Conservation (phyloP, 2,888 invertebrate species). For the Scelioninae gen. 1 region DNA sequence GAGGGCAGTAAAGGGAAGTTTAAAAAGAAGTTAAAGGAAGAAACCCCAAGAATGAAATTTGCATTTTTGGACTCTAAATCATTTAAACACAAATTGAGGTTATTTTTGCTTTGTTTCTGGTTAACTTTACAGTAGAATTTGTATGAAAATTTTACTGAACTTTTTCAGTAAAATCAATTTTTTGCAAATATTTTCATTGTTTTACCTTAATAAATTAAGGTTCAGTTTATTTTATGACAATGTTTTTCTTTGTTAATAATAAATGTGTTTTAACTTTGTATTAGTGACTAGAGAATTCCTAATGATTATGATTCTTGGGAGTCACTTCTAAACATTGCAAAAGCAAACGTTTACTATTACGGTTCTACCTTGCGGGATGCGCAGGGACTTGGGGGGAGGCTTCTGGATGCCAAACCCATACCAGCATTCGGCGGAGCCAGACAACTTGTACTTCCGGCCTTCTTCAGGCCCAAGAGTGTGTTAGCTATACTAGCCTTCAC, state of each 20-base stretch:
- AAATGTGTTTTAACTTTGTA: no score
- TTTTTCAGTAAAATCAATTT: no score
- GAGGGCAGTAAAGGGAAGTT: constrained; percentile 25
- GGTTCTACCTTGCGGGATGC: constrained; percentile 85
- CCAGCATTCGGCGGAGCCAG: constrained; percentile 87
- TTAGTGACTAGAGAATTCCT: no score
- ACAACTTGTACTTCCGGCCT: constrained; percentile 90
- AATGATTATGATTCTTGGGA: constrained; percentile 66
- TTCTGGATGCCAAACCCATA: constrained; percentile 82
- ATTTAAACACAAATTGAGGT: no score
- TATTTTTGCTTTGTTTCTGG: no score
- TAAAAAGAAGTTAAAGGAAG: constrained; percentile 44
- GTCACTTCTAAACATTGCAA: constrained; percentile 71
- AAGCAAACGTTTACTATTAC: constrained; percentile 73
- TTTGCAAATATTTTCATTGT: no score
- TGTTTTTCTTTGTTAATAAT: no score
- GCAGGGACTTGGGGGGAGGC: constrained; percentile 84
- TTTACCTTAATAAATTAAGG: no score
- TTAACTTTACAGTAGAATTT: no score
- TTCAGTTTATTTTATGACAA: no score
- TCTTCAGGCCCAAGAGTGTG: constrained; percentile 86
- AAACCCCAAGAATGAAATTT: constrained; percentile 46
- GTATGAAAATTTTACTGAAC: no score
- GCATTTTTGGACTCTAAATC: no score
- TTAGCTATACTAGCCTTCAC: constrained; percentile 84